phyloP scores from a whole-genome alignment of 2,113 vertebrate species.

The Ophthalmolycus amberensis region DNA sequence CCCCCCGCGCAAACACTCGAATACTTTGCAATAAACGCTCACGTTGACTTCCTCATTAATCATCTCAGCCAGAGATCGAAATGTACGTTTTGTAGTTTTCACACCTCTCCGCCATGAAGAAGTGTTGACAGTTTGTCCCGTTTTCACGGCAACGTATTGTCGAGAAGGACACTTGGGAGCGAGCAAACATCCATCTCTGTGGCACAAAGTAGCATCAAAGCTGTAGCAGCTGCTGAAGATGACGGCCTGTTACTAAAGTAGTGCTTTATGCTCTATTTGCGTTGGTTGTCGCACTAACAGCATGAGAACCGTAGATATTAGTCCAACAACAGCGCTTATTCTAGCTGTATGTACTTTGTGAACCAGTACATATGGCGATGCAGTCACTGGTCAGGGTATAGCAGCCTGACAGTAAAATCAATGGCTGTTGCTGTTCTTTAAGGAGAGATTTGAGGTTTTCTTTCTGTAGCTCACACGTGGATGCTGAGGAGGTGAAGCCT shows the following conservation, averaged over 20 bases:
- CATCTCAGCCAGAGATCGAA: slow-evolving; percentile 18
- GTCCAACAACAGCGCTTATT: background rate
- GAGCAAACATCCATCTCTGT: background rate
- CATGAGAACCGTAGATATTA: background rate
- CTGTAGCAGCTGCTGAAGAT: slow-evolving; percentile 12
- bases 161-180: slow-evolving; percentile 22
- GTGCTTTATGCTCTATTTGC: slow-evolving; percentile 17
- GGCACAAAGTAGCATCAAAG: background rate
- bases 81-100: slow-evolving; percentile 18
- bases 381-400: background rate
- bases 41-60: slow-evolving; percentile 24
- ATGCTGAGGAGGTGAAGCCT: background rate
- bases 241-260: slow-evolving; percentile 10
- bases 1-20: accelerated
- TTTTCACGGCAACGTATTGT: background rate
- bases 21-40: background rate
- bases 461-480: background rate
- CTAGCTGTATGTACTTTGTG: background rate
- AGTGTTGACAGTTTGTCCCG: background rate
- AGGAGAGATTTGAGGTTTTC: background rate
- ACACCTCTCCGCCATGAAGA: background rate
- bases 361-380: background rate
- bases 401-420: background rate
- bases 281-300: slow-evolving; percentile 2
- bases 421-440: too few species aligned